Conservation (phyloP, 2,797 vertebrate species). For the Enteromius mattozi region DNA sequence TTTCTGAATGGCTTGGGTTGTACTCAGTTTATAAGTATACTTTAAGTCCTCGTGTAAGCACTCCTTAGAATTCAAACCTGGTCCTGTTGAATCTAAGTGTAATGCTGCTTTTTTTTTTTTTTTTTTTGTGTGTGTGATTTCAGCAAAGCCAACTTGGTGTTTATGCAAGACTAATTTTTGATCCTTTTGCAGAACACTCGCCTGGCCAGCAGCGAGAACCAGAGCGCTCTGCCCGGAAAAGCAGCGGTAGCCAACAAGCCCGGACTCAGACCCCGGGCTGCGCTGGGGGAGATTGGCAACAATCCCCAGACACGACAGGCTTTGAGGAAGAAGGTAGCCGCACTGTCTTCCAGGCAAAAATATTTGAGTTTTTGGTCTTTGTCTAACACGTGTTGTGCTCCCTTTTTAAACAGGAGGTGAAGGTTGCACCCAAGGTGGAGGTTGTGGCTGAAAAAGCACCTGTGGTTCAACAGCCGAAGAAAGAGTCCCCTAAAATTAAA, state of each 20-base stretch:
- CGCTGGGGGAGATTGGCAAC: constrained; percentile 82
- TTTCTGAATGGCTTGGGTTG: neutral
- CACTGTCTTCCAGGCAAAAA: accelerated
- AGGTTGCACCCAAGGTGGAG: constrained; percentile 52
- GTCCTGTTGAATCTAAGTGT: too few species aligned
- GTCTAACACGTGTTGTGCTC: neutral
- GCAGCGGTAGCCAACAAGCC: constrained; percentile 66
- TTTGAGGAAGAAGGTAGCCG: constrained; percentile 78
- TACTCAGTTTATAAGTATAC: neutral
- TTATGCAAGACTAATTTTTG: accelerated
- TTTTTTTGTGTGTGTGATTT: neutral
- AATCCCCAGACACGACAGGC: constrained; percentile 53
- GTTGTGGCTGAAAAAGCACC: constrained; percentile 68
- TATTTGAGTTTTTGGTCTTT: neutral
- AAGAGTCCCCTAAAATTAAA: constrained; percentile 48
- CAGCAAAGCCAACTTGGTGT: accelerated
- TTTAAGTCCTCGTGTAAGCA: neutral
- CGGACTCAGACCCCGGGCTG: constrained; percentile 70
- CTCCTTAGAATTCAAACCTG: neutral
- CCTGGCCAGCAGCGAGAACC: constrained; percentile 68
- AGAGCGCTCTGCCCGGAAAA: constrained; percentile 70
- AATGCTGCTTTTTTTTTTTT: neutral
- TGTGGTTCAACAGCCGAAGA: constrained; percentile 52
- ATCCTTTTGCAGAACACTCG: constrained; percentile 72
- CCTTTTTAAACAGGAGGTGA: constrained; percentile 63